Conservation (phyloP, 1,140 invertebrate species). For the Liolophura sinensis region DNA sequence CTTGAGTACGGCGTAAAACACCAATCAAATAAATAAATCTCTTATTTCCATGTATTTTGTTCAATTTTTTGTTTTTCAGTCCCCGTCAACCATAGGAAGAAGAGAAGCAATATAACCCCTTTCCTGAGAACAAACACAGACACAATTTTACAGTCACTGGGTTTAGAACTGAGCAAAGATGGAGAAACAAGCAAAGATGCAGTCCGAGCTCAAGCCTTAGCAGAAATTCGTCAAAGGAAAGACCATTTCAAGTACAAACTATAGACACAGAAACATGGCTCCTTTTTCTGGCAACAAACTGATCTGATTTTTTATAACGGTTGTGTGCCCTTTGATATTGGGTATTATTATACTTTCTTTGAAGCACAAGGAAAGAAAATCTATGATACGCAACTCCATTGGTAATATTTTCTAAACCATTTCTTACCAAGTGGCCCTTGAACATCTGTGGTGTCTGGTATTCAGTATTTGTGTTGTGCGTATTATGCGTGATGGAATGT, state of each 20-base stretch:
- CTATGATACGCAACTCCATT: too few relatives aligned
- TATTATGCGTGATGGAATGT: too few relatives aligned
- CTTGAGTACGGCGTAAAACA: too few relatives aligned
- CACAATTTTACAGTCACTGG: slow-evolving; percentile 22
- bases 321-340: too few relatives aligned
- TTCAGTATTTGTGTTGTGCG: too few relatives aligned
- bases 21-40: not conserved
- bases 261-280: slow-evolving; percentile 3
- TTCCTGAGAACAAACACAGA: slow-evolving; percentile 35
- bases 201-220: slow-evolving; percentile 18
- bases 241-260: slow-evolving; percentile 39
- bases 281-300: too few relatives aligned
- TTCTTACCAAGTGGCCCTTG: too few relatives aligned
- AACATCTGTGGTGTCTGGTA: too few relatives aligned
- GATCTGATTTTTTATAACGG: too few relatives aligned
- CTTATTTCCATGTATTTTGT: not conserved
- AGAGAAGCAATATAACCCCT: slow-evolving; percentile 39
- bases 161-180: slow-evolving; percentile 14
- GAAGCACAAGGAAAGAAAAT: too few relatives aligned
- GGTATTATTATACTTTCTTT: too few relatives aligned
- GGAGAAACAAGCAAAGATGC: slow-evolving; percentile 13
- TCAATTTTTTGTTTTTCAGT: slow-evolving; percentile 24
- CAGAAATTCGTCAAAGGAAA: slow-evolving; percentile 27
- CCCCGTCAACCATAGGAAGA: slow-evolving; percentile 41
- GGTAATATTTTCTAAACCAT: too few relatives aligned